phyloP scores from a whole-genome alignment of 2,888 invertebrate species.

The Rhagonycha fulva region DNA sequence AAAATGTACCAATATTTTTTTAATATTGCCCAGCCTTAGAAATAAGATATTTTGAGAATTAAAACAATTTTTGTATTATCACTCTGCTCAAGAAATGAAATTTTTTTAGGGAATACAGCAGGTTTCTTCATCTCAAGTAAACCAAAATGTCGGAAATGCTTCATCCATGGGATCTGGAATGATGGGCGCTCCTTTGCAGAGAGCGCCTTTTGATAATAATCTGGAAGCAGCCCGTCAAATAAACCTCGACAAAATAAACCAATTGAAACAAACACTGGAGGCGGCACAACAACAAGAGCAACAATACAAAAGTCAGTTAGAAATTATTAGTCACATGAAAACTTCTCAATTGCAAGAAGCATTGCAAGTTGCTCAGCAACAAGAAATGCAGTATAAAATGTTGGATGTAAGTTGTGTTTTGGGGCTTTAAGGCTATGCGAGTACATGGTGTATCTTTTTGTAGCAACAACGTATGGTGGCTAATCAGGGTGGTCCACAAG shows the following conservation, averaged over 20 bases:
- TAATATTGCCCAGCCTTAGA: too few species aligned
- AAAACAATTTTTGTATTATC: too few species aligned
- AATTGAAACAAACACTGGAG: constrained; percentile 77
- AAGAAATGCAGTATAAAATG: constrained; percentile 78
- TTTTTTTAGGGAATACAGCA: constrained; percentile 16
- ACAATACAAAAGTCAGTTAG: constrained; percentile 78
- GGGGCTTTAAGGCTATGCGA: neutral
- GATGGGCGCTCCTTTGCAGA: constrained; percentile 47
- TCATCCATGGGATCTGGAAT: constrained; percentile 37
- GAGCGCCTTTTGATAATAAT: constrained; percentile 57
- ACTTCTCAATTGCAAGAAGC: constrained; percentile 65
- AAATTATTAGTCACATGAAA: constrained; percentile 69
- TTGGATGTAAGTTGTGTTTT: constrained; percentile 64
- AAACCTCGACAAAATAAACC: constrained; percentile 77
- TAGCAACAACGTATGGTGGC: constrained; percentile 51
- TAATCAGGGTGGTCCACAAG: constrained; percentile 45
- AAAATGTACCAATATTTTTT: too few species aligned
- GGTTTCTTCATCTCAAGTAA: constrained; percentile 36
- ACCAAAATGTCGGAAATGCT: constrained; percentile 37
- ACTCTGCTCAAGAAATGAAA: neutral
- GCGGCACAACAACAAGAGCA: constrained; percentile 80
- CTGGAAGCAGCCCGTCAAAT: constrained; percentile 76
- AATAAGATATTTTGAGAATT: neutral
- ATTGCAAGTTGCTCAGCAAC: constrained; percentile 76
- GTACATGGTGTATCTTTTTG: neutral